Conservation (phyloP, 2,888 invertebrate species). For the Spatulosminthurus flaviceps region DNA sequence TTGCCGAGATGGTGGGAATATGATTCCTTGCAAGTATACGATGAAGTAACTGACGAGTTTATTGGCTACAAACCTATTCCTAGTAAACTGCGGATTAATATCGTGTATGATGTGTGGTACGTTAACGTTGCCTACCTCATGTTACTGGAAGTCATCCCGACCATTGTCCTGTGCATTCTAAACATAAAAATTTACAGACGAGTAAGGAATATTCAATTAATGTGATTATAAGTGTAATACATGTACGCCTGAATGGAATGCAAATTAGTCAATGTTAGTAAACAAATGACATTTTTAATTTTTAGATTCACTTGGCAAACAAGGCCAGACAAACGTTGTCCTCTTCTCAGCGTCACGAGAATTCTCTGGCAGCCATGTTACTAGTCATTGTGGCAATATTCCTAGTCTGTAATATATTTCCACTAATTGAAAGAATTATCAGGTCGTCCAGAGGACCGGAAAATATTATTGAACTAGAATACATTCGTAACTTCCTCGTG, state of each 20-base stretch:
- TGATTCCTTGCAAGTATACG: slow-evolving; percentile 40
- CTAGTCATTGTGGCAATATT: slow-evolving; percentile 57
- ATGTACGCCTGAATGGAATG: not conserved
- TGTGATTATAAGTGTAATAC: not conserved
- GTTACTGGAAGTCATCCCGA: slow-evolving; percentile 51
- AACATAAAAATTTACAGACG: slow-evolving; percentile 56
- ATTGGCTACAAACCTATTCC: slow-evolving; percentile 49
- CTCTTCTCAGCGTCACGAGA: slow-evolving; percentile 54
- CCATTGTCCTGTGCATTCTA: slow-evolving; percentile 49
- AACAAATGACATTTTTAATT: not conserved
- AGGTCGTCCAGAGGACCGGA: not conserved
- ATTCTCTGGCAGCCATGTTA: slow-evolving; percentile 54
- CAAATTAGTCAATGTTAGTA: not conserved
- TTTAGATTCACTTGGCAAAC: slow-evolving; percentile 56
- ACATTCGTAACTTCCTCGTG: slow-evolving; percentile 51
- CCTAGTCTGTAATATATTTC: slow-evolving; percentile 51
- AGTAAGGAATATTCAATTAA: slow-evolving; percentile 46
- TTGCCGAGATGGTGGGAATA: slow-evolving; percentile 58
- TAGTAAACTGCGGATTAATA: slow-evolving; percentile 45
- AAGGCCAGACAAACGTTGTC: slow-evolving; percentile 50
- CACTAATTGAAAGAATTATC: slow-evolving; percentile 46
- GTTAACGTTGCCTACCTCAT: slow-evolving; percentile 48
- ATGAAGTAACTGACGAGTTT: slow-evolving; percentile 42
- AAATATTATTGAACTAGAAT: slow-evolving; percentile 42
- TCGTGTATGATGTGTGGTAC: slow-evolving; percentile 53